phyloP scores from a whole-genome alignment of 2,113 vertebrate genomes.

The Stigmatopora nigra region DNA sequence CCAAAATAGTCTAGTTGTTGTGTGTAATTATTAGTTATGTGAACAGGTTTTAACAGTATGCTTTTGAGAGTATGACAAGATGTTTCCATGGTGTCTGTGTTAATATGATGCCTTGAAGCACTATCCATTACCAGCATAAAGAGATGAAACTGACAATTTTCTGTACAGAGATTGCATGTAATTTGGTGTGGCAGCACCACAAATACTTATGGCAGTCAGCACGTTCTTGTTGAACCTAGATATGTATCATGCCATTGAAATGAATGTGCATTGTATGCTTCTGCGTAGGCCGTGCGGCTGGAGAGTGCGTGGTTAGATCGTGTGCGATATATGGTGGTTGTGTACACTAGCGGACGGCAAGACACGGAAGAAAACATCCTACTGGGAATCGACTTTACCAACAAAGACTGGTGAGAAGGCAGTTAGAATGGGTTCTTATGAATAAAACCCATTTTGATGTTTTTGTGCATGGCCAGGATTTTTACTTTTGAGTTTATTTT shows the following conservation, averaged over 20 bases:
- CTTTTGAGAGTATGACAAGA: constrained; percentile 41
- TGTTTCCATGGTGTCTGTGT: constrained; percentile 43
- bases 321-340: constrained; percentile 95
- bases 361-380: constrained; percentile 95
- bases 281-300: constrained; percentile 81
- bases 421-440: background rate
- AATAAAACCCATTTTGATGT: background rate
- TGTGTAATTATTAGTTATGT: constrained; percentile 44
- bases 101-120: background rate
- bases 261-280: background rate
- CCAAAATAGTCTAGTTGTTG: constrained; percentile 33
- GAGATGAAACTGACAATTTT: background rate
- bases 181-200: background rate
- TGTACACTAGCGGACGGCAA: constrained; percentile 89
- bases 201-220: constrained; percentile 1
- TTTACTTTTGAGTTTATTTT: background rate
- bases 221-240: background rate
- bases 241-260: background rate
- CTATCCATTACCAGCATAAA: background rate
- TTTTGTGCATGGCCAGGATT: no score
- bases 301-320: constrained; percentile 90
- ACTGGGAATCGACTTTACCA: constrained; percentile 92
- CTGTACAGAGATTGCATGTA: background rate
- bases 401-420: constrained; percentile 82
- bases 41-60: constrained; percentile 41